Percentiles rank a stretch among this genome's conserved stretches.
Conservation (phyloP, 2,113 vertebrate species). For the Solea senegalensis region DNA sequence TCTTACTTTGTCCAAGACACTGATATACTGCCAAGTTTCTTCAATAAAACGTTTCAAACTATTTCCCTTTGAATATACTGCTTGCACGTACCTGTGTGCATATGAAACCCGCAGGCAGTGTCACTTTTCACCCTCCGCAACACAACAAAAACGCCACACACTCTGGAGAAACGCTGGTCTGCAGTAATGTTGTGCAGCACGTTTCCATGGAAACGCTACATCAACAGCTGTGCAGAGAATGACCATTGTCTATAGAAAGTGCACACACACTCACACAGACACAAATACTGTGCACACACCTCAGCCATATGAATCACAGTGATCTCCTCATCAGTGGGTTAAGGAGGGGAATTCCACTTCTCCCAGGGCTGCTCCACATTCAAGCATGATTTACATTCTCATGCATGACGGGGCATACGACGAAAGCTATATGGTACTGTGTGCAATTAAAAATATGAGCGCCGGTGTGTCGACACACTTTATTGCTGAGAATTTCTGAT, state of each 20-base stretch:
- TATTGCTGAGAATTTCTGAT: background rate
- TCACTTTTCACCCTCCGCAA: slow-evolving; percentile 18
- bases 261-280: slow-evolving; percentile 13
- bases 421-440: background rate
- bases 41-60: slow-evolving; percentile 21
- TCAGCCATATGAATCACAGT: slow-evolving; percentile 42
- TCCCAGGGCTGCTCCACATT: slow-evolving; percentile 34
- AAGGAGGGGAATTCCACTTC: slow-evolving; percentile 72
- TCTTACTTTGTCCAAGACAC: background rate
- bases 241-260: slow-evolving; percentile 33
- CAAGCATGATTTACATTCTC: slow-evolving; percentile 49
- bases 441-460: slow-evolving; percentile 6
- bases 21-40: slow-evolving; percentile 26
- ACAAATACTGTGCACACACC: slow-evolving; percentile 26
- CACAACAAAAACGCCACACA: background rate
- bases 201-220: slow-evolving; percentile 58
- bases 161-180: background rate
- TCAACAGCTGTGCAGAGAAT: slow-evolving; percentile 54
- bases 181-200: slow-evolving; percentile 36
- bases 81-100: slow-evolving; percentile 18
- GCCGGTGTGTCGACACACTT: background rate
- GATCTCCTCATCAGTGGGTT: slow-evolving; percentile 42
- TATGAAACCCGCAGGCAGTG: slow-evolving; percentile 30
- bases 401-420: slow-evolving; percentile 24
- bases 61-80: background rate